phyloP scores from a whole-genome alignment of 1,140 invertebrate species.

The Trichomalopsis sarcophagae region DNA sequence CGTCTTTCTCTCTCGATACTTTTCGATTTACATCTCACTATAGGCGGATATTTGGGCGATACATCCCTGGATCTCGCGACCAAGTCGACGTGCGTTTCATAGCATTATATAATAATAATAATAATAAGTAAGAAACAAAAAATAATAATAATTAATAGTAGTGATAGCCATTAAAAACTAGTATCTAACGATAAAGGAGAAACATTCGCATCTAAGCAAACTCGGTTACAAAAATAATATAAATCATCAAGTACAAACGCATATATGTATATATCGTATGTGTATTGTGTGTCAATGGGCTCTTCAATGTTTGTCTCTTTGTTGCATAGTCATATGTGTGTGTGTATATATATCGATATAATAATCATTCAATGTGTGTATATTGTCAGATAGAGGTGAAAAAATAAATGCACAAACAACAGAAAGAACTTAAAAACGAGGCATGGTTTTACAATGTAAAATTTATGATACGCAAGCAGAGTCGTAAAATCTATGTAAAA shows the following conservation, averaged over 20 bases:
- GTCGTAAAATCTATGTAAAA: slow-evolving; percentile 49
- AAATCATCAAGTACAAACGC: slow-evolving; percentile 50
- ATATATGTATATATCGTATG: not conserved
- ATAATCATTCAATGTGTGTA: not conserved
- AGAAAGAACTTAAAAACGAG: slow-evolving; percentile 45
- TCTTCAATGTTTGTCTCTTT: slow-evolving; percentile 31
- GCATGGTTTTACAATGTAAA: slow-evolving; percentile 41
- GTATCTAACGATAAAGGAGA: slow-evolving; percentile 21
- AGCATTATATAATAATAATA: slow-evolving; percentile 11
- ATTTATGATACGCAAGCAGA: slow-evolving; percentile 33
- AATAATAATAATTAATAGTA: slow-evolving; percentile 24
- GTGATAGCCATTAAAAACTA: slow-evolving; percentile 43
- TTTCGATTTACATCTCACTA: slow-evolving; percentile 50
- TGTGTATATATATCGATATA: not conserved
- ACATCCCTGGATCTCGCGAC: slow-evolving; percentile 41
- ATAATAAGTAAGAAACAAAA: slow-evolving; percentile 27
- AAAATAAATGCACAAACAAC: slow-evolving; percentile 43
- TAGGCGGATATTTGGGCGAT: slow-evolving; percentile 34
- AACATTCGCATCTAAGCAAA: slow-evolving; percentile 46
- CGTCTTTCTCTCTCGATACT: slow-evolving; percentile 49
- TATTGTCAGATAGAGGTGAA: slow-evolving; percentile 24
- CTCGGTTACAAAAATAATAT: slow-evolving; percentile 51
- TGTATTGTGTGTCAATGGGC: not conserved
- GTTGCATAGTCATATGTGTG: not conserved
- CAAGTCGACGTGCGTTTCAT: slow-evolving; percentile 47